Conservation (phyloP, 2,888 invertebrate species). For the Torymus tubicola region DNA sequence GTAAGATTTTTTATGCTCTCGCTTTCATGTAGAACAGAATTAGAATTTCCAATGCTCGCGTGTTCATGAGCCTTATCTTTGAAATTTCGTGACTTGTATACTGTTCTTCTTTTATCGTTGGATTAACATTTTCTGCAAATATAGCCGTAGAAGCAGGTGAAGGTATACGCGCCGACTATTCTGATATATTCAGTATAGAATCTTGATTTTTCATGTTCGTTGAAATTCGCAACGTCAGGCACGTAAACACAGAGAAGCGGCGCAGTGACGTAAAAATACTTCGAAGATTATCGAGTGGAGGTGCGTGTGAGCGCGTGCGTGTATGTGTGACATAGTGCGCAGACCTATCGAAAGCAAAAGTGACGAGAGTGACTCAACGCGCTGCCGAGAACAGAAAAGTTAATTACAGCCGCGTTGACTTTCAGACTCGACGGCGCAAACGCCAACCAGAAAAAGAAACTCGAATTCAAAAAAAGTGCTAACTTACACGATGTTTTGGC, state of each 20-base stretch:
- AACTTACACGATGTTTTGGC: constrained; percentile 55
- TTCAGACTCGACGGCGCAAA: constrained; percentile 44
- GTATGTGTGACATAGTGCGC: constrained; percentile 25
- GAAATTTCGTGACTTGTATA: too few relatives aligned
- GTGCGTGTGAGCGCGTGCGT: not conserved
- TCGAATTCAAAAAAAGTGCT: constrained; percentile 54
- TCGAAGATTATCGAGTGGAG: constrained; percentile 37
- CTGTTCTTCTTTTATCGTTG: too few relatives aligned
- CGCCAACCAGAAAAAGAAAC: constrained; percentile 50
- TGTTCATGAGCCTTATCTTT: too few relatives aligned
- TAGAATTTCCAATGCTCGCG: too few relatives aligned
- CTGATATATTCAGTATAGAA: not conserved
- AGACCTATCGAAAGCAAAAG: constrained; percentile 54
- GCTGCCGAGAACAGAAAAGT: constrained; percentile 50
- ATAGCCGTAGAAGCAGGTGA: too few relatives aligned
- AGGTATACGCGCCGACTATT: too few relatives aligned
- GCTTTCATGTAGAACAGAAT: too few relatives aligned
- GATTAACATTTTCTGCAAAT: too few relatives aligned
- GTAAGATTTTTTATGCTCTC: too few relatives aligned
- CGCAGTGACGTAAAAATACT: constrained; percentile 49
- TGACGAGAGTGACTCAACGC: constrained; percentile 54
- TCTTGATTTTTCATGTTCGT: constrained; percentile 6
- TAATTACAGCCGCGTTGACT: constrained; percentile 55
- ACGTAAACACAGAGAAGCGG: constrained; percentile 12
- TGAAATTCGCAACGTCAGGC: not conserved